These are phyloP conservation scores for Brachylomia viminalis DNA, from an alignment of 2,888 invertebrate species.

Conservation along the genomic window DNA sequence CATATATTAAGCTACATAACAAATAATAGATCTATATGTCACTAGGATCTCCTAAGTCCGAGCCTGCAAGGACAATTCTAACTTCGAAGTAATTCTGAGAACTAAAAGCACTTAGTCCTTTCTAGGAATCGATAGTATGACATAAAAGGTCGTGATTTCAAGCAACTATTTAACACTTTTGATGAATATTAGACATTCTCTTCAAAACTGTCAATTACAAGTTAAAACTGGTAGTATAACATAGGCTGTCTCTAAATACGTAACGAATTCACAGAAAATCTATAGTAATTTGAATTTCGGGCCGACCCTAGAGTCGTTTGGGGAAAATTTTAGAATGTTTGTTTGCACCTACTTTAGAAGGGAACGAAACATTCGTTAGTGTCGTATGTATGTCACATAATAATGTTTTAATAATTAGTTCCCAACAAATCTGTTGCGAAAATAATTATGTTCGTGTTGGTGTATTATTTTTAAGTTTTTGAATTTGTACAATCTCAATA, in stretches of 20 bases:
- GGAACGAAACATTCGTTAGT: not conserved
- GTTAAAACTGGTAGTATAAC: not conserved
- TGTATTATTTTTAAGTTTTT: not conserved
- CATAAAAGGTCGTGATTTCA: too few species aligned
- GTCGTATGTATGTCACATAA: not conserved
- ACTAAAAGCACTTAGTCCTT: not conserved
- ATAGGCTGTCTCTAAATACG: not conserved
- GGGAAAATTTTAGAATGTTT: not conserved
- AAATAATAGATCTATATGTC: not conserved
- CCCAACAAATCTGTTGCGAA: not conserved
- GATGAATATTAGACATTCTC: not conserved
- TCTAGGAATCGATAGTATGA: not conserved
- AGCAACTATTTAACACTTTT: not conserved
- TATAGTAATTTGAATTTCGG: conserved; percentile 7
- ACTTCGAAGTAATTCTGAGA: not conserved
- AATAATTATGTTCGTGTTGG: too few species aligned
- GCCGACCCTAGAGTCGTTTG: not conserved
- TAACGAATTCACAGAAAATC: conserved; percentile 17
- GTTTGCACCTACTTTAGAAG: not conserved
- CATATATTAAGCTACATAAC: too few species aligned
- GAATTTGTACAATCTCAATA: not conserved
- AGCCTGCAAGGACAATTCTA: not conserved
- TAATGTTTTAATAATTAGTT: not conserved
- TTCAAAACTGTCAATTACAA: not conserved
- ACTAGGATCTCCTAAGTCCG: not conserved